phyloP scores from a whole-genome alignment of 2,113 vertebrate genomes.

The Lontra canadensis region DNA sequence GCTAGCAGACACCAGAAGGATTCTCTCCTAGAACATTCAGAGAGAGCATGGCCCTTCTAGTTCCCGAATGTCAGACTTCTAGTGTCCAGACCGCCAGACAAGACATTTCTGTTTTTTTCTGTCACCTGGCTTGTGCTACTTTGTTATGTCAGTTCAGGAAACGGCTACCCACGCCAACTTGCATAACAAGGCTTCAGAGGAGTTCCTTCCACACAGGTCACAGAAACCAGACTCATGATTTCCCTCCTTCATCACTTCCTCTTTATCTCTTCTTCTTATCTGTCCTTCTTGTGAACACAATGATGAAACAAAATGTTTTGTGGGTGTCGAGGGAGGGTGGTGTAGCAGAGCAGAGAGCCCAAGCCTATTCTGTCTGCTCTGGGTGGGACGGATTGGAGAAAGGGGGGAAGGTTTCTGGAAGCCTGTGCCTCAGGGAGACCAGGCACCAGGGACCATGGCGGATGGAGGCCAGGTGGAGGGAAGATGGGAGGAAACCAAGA shows the following conservation, averaged over 20 bases:
- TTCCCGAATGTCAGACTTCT: background rate
- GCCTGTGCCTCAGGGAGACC: fast-evolving
- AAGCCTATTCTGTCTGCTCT: fast-evolving
- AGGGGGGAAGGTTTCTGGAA: background rate
- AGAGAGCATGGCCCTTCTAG: background rate
- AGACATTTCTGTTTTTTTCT: background rate
- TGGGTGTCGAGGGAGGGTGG: background rate
- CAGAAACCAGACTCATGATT: background rate
- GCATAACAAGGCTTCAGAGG: background rate
- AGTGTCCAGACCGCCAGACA: background rate
- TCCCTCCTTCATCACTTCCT: background rate
- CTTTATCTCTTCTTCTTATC: background rate
- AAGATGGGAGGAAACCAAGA: background rate
- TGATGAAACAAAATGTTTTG: background rate
- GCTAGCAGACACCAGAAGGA: background rate
- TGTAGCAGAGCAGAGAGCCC: background rate
- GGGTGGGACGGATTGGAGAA: background rate
- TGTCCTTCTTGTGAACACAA: background rate
- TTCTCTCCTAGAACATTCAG: too few relatives aligned
- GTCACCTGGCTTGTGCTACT: background rate
- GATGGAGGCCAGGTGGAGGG: background rate
- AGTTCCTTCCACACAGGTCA: background rate
- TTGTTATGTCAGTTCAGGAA: background rate
- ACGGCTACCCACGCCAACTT: fast-evolving
- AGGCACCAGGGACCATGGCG: background rate